Evolutionary conservation across 2,797 vertebrate species (phyloP).

Genomic region (Syngnathus acus): DNA sequence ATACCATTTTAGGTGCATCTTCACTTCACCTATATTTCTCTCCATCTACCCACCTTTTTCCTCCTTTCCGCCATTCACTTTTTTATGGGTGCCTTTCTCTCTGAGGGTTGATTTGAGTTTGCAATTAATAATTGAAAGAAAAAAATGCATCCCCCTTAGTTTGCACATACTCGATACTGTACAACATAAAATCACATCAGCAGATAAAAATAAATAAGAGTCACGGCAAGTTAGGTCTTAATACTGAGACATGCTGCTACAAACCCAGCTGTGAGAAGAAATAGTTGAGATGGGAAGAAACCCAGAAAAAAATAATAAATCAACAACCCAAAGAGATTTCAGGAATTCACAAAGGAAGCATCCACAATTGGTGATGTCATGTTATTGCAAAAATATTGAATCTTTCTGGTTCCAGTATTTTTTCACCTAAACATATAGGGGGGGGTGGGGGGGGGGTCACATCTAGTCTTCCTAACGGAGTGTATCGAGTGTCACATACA

Average conservation of each 20-base stretch:
- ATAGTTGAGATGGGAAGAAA: neutral
- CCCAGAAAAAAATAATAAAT: neutral
- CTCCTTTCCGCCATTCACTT: slow-evolving; percentile 2
- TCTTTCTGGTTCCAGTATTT: neutral
- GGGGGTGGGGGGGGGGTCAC: neutral
- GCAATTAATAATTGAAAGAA: neutral
- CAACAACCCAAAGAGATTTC: neutral
- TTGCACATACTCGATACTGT: neutral
- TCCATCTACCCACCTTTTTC: slow-evolving; percentile 20
- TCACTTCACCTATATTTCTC: slow-evolving; percentile 24
- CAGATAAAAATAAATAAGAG: too few species aligned
- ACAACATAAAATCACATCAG: neutral
- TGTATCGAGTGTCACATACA: neutral
- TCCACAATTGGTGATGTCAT: neutral
- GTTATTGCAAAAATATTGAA: neutral
- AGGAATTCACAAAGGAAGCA: neutral
- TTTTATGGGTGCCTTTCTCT: neutral
- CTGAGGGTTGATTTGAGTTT: neutral
- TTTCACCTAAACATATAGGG: neutral
- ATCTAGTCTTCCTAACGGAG: neutral
- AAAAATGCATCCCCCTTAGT: neutral
- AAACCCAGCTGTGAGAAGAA: neutral
- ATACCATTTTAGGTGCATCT: slow-evolving; percentile 14
- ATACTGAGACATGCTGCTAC: too few species aligned
- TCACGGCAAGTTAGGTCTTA: neutral